Evolutionary conservation across 2,797 vertebrate genomes (phyloP).

Genomic region (Chanos chanos): DNA sequence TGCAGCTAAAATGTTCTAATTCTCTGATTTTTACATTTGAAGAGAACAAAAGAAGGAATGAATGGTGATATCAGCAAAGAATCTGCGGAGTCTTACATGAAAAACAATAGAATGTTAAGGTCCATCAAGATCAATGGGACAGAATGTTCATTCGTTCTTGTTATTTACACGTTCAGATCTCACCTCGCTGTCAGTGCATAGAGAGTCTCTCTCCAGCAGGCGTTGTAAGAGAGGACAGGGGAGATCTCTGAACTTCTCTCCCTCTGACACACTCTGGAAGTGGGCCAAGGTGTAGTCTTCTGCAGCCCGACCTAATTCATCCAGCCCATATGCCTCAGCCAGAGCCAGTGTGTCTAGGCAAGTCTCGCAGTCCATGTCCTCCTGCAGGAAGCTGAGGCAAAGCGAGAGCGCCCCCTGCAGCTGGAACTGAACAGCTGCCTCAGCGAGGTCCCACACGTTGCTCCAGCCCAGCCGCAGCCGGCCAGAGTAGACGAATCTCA

Average conservation of each 20-base stretch:
- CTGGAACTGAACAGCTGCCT: conserved; percentile 72
- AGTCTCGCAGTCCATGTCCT: conserved; percentile 56
- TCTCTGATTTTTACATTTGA: too few species aligned
- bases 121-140: too few species aligned
- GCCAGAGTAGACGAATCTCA: conserved; percentile 72
- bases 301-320: conserved; percentile 52
- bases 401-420: conserved; percentile 71
- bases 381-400: conserved; percentile 66
- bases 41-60: too few species aligned
- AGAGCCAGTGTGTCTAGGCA: conserved; percentile 64
- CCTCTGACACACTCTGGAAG: conserved; percentile 59
- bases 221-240: conserved; percentile 58
- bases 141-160: background rate
- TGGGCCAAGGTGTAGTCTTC: conserved; percentile 65
- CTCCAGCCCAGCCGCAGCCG: conserved; percentile 61
- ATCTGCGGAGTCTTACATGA: too few species aligned
- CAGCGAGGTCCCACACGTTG: conserved; percentile 65
- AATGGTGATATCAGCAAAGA: too few species aligned
- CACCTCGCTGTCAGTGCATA: conserved; percentile 65
- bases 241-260: conserved; percentile 65
- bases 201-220: conserved; percentile 65
- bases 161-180: background rate
- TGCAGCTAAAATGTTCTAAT: too few species aligned
- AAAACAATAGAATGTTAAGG: too few species aligned
- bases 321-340: conserved; percentile 59